Base-by-base conservation (phyloP, 2,797 vertebrate species). In the Austrolebias charrua region DNA sequence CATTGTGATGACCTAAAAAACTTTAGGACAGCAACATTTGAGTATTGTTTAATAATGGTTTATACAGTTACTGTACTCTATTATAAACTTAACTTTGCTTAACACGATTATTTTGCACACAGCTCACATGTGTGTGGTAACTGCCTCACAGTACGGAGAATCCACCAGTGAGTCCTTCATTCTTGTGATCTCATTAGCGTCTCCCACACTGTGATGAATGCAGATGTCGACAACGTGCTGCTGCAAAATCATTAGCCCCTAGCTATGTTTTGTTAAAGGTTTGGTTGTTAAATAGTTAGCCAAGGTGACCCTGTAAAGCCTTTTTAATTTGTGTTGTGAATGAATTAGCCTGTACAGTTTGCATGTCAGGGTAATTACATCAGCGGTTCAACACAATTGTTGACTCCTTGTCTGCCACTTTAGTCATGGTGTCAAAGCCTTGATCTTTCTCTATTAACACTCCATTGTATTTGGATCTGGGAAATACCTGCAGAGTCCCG, bases 401-500 rank as follows among this genome's bases (percentile, higher is more conserved):
- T 44, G 46, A 29, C 53, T 67, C 46, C n/a, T 44, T 11, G 0
- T 53, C 20, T 29, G 4, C 14, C 18, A 6, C 50, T 63, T 52
- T 52, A 40, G 14, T 61, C 15, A 31, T 5, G 50, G 60, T 50
- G 75, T 68, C 54, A 73, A 59, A 70, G 59, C 57, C 46, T 60
- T 66, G 64, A 71, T 79, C 75, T 68, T 63, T 74, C 55, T 80
- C 58, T 68, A 15, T 79, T 72, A 80, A 57, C 74, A 70, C 66
- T 57, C 31, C 47, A 19, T 51, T 60, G 68, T 67, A 53, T 73
- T 75, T 72, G 83, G 69, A 81, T 72, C 61, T 70, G 58, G 50
- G 28, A 64, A 18, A 69, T 69, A 73, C 76, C 66, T 76, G 63
- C 73, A 58, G 60, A 47, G 66, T 73, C 58, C 62, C 47, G 57